phyloP scores from a whole-genome alignment of 2,113 vertebrate genomes.

The Grammomys dolichurus region DNA sequence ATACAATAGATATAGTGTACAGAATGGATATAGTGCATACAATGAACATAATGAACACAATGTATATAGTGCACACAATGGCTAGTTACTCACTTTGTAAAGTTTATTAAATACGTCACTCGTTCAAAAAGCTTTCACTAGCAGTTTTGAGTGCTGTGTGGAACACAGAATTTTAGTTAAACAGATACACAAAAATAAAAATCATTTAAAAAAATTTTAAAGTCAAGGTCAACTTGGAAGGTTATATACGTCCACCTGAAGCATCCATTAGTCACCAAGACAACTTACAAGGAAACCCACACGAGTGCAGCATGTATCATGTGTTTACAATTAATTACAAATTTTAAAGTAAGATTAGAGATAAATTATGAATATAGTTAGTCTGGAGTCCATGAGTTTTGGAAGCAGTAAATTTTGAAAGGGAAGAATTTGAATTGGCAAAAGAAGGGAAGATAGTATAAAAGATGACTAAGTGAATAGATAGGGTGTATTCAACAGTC shows the following conservation, averaged over 20 bases:
- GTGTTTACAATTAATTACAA: neutral
- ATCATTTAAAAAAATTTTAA: neutral
- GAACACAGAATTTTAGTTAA: neutral
- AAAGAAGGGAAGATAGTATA: neutral
- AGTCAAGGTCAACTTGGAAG: neutral
- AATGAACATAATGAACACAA: neutral
- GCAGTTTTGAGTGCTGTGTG: conserved; percentile 3
- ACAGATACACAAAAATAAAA: neutral
- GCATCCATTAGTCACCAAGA: neutral
- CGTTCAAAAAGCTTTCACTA: neutral
- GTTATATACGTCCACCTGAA: neutral
- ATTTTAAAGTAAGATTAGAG: neutral
- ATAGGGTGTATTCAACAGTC: neutral
- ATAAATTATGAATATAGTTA: neutral
- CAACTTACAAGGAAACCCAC: neutral
- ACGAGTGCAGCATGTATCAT: neutral
- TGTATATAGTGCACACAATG: neutral
- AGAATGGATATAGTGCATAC: neutral
- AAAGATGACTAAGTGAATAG: neutral
- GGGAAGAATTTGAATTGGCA: neutral
- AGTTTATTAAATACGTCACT: neutral
- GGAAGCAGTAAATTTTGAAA: conserved; percentile 19
- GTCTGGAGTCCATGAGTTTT: conserved; percentile 19
- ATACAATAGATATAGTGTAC: neutral
- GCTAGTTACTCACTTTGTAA: neutral